Conservation (phyloP, 2,888 invertebrate genomes). For the Chaetogeoica ovagalla region DNA sequence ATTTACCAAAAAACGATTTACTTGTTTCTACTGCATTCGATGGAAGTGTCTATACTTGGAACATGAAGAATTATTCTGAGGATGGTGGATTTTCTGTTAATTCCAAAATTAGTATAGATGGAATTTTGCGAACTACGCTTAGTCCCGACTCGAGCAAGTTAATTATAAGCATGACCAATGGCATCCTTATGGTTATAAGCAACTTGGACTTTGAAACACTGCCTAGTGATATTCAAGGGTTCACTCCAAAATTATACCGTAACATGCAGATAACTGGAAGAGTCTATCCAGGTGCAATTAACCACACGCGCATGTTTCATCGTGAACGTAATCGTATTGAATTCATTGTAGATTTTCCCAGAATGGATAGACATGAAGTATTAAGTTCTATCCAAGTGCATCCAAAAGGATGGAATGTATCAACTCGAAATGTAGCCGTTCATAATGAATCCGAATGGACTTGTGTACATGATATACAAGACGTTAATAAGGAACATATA, state of each 20-base stretch:
- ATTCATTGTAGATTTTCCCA: slow-evolving; percentile 87
- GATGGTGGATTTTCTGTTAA: slow-evolving; percentile 76
- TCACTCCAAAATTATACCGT: slow-evolving; percentile 85
- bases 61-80: slow-evolving; percentile 79
- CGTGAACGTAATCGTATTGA: slow-evolving; percentile 83
- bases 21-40: slow-evolving; percentile 91
- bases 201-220: slow-evolving; percentile 80
- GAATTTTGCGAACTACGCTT: slow-evolving; percentile 83
- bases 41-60: slow-evolving; percentile 92
- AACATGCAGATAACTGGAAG: slow-evolving; percentile 86
- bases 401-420: slow-evolving; percentile 86
- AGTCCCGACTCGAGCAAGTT: slow-evolving; percentile 85
- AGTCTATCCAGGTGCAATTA: slow-evolving; percentile 76
- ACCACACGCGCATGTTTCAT: slow-evolving; percentile 81
- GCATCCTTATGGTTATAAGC: slow-evolving; percentile 86
- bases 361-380: slow-evolving; percentile 83
- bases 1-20: slow-evolving; percentile 78
- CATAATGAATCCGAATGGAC: slow-evolving; percentile 92
- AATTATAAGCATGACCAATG: slow-evolving; percentile 87
- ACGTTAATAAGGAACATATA: slow-evolving; percentile 58
- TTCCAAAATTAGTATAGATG: slow-evolving; percentile 79
- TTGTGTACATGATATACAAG: slow-evolving; percentile 90
- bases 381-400: slow-evolving; percentile 86
- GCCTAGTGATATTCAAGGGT: slow-evolving; percentile 78
- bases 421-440: slow-evolving; percentile 84